Conservation (phyloP, 2,113 vertebrate genomes). For the Thalassoma bifasciatum region DNA sequence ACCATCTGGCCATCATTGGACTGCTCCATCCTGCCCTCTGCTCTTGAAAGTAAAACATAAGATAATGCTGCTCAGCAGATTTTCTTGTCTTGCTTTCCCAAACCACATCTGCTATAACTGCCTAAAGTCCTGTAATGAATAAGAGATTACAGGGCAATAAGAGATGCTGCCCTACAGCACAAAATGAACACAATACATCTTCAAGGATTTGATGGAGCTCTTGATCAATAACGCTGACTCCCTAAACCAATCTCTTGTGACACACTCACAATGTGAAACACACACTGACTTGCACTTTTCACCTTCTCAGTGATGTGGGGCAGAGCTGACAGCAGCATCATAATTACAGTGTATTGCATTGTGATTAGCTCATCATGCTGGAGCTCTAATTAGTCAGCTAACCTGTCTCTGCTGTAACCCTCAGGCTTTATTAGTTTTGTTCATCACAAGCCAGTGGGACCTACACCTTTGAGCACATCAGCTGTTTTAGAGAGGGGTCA, state of each 20-base stretch:
- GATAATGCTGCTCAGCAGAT: slow-evolving; percentile 31
- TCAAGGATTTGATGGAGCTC: slow-evolving; percentile 38
- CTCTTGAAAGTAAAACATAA: background rate
- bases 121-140: too few species aligned
- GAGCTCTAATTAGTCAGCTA: slow-evolving; percentile 28
- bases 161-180: slow-evolving; percentile 38
- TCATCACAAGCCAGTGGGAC: slow-evolving; percentile 4
- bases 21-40: too few species aligned
- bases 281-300: slow-evolving; percentile 33
- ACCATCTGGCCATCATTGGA: too few species aligned
- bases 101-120: too few species aligned
- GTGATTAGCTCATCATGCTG: slow-evolving; percentile 7
- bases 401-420: background rate
- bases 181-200: slow-evolving; percentile 51
- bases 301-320: slow-evolving; percentile 30
- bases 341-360: slow-evolving; percentile 23
- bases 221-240: slow-evolving; percentile 52
- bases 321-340: slow-evolving; percentile 14
- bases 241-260: slow-evolving; percentile 17
- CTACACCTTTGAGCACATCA: background rate
- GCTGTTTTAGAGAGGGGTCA: background rate
- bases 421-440: slow-evolving; percentile 10
- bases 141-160: too few species aligned
- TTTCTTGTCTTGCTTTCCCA: slow-evolving; percentile 24
- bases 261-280: background rate